These are phyloP conservation scores for Halictus rubicundus DNA, from an alignment of 1,140 invertebrate species.

Conservation along the genomic window DNA sequence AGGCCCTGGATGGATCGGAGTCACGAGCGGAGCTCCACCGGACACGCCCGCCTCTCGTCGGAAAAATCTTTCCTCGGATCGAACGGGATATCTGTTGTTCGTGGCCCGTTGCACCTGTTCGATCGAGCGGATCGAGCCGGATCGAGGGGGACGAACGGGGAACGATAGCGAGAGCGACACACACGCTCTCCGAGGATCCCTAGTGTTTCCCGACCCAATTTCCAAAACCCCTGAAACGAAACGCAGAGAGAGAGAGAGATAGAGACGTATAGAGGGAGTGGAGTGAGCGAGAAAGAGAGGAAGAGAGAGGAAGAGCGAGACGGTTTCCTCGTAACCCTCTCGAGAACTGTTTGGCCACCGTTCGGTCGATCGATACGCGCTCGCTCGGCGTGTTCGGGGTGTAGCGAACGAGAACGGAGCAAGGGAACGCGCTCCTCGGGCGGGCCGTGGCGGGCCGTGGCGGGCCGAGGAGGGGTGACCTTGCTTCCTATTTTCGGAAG, in stretches of 20 bases:
- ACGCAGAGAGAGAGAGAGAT: too few species aligned
- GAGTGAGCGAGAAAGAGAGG: too few species aligned
- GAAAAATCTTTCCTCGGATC: constrained; percentile 42
- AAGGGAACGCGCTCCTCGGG: background rate
- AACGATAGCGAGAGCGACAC: too few species aligned
- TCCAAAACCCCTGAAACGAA: background rate
- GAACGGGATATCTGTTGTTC: background rate
- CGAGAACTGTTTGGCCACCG: constrained; percentile 23
- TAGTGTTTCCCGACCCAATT: too few species aligned
- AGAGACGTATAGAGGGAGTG: background rate
- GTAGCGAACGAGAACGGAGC: constrained; percentile 11
- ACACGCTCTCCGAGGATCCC: too few species aligned
- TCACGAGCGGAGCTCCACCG: constrained; percentile 46
- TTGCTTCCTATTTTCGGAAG: constrained; percentile 62
- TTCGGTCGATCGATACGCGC: constrained; percentile 55
- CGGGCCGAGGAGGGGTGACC: constrained; percentile 41
- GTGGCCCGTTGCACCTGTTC: too few species aligned
- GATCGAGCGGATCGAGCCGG: too few species aligned
- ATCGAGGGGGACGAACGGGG: too few species aligned
- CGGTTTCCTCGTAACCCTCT: constrained; percentile 3
- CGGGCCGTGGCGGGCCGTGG: background rate
- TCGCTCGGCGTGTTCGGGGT: constrained; percentile 32
- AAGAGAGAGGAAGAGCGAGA: background rate
- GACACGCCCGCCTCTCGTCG: constrained; percentile 48
- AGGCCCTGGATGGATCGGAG: constrained; percentile 67